A percentile compares a stretch with the other conserved stretches of the same genome.
Conservation (phyloP, 2,888 invertebrate species). For the Isoperla grammatica region DNA sequence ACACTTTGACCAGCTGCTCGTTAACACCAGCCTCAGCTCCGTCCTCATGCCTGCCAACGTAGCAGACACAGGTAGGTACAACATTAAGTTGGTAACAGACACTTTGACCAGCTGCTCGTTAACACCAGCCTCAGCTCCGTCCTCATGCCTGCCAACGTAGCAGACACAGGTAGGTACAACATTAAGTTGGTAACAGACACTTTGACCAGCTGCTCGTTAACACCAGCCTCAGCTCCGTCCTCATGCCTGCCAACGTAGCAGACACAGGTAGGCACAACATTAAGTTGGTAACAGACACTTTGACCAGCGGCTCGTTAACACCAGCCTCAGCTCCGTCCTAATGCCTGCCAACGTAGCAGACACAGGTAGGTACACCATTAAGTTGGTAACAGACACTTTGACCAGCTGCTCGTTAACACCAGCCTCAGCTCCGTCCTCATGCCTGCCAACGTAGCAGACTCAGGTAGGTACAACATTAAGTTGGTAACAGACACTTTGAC, state of each 20-base stretch:
- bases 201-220: conserved; percentile 84
- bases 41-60: conserved; percentile 82
- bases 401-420: conserved; percentile 76
- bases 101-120: conserved; percentile 81
- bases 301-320: conserved; percentile 78
- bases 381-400: conserved; percentile 84
- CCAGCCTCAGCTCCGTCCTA: conserved; percentile 80
- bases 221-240: conserved; percentile 77
- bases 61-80: conserved; percentile 60
- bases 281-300: conserved; percentile 85
- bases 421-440: conserved; percentile 84
- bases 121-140: conserved; percentile 82
- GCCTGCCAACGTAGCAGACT: conserved; percentile 71
- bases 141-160: conserved; percentile 76
- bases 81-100: too few species aligned
- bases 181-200: too few species aligned
- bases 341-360: conserved; percentile 76
- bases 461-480: too few species aligned
- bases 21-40: conserved; percentile 79
- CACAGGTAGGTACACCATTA: conserved; percentile 56
- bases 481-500: conserved; percentile 83
- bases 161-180: conserved; percentile 60
- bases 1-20: conserved; percentile 81
- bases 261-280: conserved; percentile 63
- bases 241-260: conserved; percentile 76